Base-by-base conservation (phyloP, 2,797 vertebrate genomes). In the Nyctibius grandis region DNA sequence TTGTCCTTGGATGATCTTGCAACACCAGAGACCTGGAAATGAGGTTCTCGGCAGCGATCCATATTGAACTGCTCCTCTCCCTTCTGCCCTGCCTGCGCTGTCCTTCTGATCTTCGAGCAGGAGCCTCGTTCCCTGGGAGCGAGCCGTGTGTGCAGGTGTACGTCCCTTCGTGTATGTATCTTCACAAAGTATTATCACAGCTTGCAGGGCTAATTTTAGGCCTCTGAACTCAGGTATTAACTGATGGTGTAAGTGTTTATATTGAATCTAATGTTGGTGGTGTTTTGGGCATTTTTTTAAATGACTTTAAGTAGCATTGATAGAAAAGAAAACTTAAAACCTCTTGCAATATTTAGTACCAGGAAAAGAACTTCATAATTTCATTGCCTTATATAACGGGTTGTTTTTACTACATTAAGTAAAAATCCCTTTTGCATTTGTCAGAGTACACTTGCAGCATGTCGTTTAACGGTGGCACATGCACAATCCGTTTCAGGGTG, bases 91-190 rank as follows among this genome's bases (percentile, higher is more conserved):
- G n/a, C 33, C 42, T 47, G 68, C 1, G 2, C 83, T 59, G 25
- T 61, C 57, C 63, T 38, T 10, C 60, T 31, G 47, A 33, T 9
- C 16, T 14, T 42, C 17, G 51, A 84, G 59, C 87, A 63, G 87
- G 82, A 64, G 75, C n/a, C 40, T 18, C 1, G 0, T 38, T 73
- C 72, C 54, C 29, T 34, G 64, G 60, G 59, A 87, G 38, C 0
- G 0, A 75, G 85, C 38, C 1, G 54, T 0, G 0, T 20, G 45
- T 0, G 1, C 80, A 77, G 73, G 36, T 74, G n/a, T 78, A 5
- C 15, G 67, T 90, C 79, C 63, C 82, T 76, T 60, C 72, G 67
- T 33, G 50, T 14, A 0, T 34, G 28, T 28, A 20, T 69, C 77
- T 53, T 54, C 9, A 1, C 34, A 26, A 33, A 57, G 45, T 57